Conservation (phyloP, 2,113 vertebrate species). For the Rhinoptilus africanus region DNA sequence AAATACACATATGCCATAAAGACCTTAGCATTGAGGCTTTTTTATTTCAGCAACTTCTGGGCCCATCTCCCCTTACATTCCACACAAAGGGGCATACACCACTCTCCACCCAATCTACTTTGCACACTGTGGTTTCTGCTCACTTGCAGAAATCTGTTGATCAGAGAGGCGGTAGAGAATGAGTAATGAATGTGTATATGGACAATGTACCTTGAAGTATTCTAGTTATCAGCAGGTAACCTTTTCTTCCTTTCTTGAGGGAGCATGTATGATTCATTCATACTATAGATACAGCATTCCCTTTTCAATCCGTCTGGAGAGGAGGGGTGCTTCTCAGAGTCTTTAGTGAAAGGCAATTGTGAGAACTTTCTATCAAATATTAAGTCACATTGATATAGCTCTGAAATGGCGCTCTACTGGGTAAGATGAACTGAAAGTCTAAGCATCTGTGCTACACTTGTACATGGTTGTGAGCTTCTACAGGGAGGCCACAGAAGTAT, state of each 20-base stretch:
- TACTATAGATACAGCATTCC: not conserved
- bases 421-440: not conserved
- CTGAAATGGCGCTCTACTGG: not conserved
- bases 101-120: not conserved
- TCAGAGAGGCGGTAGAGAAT: not conserved
- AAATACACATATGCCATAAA: not conserved
- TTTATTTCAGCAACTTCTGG: not conserved
- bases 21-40: not conserved
- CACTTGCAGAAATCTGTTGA: not conserved
- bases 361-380: not conserved
- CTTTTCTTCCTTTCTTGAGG: not conserved
- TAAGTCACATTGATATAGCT: not conserved
- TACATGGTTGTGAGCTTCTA: not conserved
- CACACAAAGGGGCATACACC: not conserved
- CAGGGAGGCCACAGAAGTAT: not conserved
- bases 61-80: not conserved
- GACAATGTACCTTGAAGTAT: not conserved
- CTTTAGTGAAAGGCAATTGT: not conserved
- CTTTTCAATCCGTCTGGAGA: not conserved
- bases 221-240: not conserved
- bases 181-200: not conserved
- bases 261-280: not conserved
- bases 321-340: not conserved
- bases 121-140: not conserved
- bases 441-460: not conserved